These are phyloP conservation scores for Notospermus geniculatus DNA, from an alignment of 1,140 invertebrate genomes.

Conservation along the genomic window DNA sequence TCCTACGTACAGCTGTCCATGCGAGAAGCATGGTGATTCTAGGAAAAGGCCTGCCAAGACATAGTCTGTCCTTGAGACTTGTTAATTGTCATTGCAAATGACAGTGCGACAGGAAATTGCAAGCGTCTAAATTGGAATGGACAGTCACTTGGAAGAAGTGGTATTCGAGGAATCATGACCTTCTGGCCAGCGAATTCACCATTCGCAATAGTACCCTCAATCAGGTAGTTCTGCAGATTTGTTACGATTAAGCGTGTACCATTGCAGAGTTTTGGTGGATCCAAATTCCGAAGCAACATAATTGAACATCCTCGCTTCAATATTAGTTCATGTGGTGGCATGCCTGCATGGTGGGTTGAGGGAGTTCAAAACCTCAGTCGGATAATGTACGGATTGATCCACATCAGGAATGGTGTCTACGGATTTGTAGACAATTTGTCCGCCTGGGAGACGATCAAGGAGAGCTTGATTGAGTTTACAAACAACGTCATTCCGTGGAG, in stretches of 20 bases:
- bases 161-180: slow-evolving; percentile 30
- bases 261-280: slow-evolving; percentile 43
- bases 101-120: slow-evolving; percentile 58
- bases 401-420: slow-evolving; percentile 28
- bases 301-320: slow-evolving; percentile 48
- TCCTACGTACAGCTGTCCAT: slow-evolving; percentile 44
- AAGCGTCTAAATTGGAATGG: slow-evolving; percentile 55
- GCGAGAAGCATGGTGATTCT: slow-evolving; percentile 24
- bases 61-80: slow-evolving; percentile 61
- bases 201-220: slow-evolving; percentile 26
- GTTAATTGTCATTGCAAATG: slow-evolving; percentile 62
- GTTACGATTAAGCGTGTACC: slow-evolving; percentile 48
- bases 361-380: slow-evolving; percentile 49
- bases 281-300: slow-evolving; percentile 53
- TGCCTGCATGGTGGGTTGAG: slow-evolving; percentile 41
- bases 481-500: slow-evolving; percentile 20
- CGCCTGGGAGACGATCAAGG: slow-evolving; percentile 17
- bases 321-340: slow-evolving; percentile 49
- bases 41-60: slow-evolving; percentile 32
- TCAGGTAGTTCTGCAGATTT: slow-evolving; percentile 22
- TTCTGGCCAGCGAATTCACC: slow-evolving; percentile 13
- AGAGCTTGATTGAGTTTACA: slow-evolving; percentile 23
- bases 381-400: slow-evolving; percentile 29
- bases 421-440: slow-evolving; percentile 12
- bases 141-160: slow-evolving; percentile 26